A percentile compares a stretch with the other conserved stretches of the same genome.
phyloP scores from a whole-genome alignment of 2,113 vertebrate species.

The Mus musculus region GRCm39 chr16:17792001-17792500 shows the following conservation, averaged over 20 bases:
- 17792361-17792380: not conserved
- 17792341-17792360: too few relatives aligned
- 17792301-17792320: not conserved
- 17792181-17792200: not conserved
- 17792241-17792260: not conserved
- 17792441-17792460: not conserved
- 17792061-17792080: not conserved
- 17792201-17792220: not conserved
- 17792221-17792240: not conserved
- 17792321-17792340: not conserved
- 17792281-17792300: not conserved
- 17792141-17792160: not conserved
- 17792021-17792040: not conserved
- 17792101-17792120: not conserved
- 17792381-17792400: not conserved
- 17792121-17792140: not conserved
- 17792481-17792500: not conserved
- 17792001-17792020: too few relatives aligned
- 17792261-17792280: not conserved
- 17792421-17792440: not conserved
- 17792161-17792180: not conserved
- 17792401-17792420: accelerated
- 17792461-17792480: not conserved
- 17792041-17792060: not conserved
- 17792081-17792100: not conserved